Percentiles rank a stretch among this genome's conserved stretches.
Conservation (phyloP, 2,888 invertebrate species). For the Stictocephala bisonia region DNA sequence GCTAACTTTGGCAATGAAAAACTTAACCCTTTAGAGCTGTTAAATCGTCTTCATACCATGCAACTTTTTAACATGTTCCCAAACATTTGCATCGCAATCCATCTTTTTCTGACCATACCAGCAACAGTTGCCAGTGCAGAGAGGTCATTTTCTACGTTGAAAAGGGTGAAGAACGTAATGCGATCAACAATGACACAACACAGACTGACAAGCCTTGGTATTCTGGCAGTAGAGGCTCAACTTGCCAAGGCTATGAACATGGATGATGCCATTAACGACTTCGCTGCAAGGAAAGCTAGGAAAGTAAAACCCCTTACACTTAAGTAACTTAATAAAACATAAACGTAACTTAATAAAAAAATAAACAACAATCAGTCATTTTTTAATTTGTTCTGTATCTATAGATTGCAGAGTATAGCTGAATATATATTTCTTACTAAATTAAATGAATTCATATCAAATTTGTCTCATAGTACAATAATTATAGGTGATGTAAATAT, state of each 20-base stretch:
- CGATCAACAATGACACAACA: constrained; percentile 8
- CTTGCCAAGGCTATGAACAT: constrained; percentile 2
- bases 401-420: no score
- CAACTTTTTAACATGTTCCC: constrained; percentile 8
- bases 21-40: neutral
- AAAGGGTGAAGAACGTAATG: constrained; percentile 22
- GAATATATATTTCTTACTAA: no score
- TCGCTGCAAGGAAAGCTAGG: constrained; percentile 15
- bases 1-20: constrained; percentile 13
- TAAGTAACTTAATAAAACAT: no score
- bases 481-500: no score
- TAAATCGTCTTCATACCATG: neutral
- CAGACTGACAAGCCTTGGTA: constrained; percentile 6
- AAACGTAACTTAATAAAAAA: no score
- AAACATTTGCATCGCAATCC: neutral
- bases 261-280: constrained; percentile 16
- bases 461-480: no score
- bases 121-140: constrained; percentile 5
- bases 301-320: no score
- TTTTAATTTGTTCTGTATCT: no score
- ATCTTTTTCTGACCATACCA: constrained; percentile 14
- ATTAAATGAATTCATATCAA: no score
- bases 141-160: neutral
- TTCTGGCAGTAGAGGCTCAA: constrained; percentile 16
- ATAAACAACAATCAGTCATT: no score